Base-by-base conservation (phyloP, 2,113 vertebrate genomes). In the Oxygymnocypris stewartii region DNA sequence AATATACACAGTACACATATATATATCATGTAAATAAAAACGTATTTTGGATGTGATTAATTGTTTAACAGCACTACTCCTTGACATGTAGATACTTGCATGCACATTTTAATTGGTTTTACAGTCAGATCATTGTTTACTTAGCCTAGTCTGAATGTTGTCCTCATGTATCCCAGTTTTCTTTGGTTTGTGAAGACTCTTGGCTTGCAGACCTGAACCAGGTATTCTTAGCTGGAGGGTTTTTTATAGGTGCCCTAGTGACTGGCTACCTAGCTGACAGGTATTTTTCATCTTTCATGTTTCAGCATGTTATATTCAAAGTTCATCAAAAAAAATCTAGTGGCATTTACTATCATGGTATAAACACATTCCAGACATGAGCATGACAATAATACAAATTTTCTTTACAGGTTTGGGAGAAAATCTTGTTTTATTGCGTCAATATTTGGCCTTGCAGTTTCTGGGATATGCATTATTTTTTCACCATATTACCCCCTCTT, bases 401-500 rank as follows among this genome's bases (percentile, higher is more conserved):
- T 37, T 69, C 87, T 89, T 42, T 69, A 89, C 91, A 96, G 96
- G 93, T 96, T 95, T 0, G 96, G 96, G 84, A 94, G 96, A 89
- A 94, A 94, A 59, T 28, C 90, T 79, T 92, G 93, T 88, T 96
- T 96, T 90, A 77, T 96, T 42, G 89, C 93, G 7, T 96, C 95
- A 31, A 95, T 94, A 63, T 92, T 96, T 0, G 96, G 95, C 0
- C 93, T 93, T 73, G 95, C 94, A 2, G 9, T 96, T 82, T 94
- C 95, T 13, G 96, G 96, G 14, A 65, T 95, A 1, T 92, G 94
- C 89, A 94, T 93, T 79, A 94, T 96, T 4, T 95, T 97, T 4
- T 93, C 95, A 23, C 91, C 94, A 23, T 95, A 95, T 86, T 96
- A 96, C 86, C 85, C 90, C 0, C 84, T 95, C 44, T 94, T 97